Evolutionary conservation across 1,140 invertebrate species (phyloP).

Genomic region (Geopemphigus sp.): DNA sequence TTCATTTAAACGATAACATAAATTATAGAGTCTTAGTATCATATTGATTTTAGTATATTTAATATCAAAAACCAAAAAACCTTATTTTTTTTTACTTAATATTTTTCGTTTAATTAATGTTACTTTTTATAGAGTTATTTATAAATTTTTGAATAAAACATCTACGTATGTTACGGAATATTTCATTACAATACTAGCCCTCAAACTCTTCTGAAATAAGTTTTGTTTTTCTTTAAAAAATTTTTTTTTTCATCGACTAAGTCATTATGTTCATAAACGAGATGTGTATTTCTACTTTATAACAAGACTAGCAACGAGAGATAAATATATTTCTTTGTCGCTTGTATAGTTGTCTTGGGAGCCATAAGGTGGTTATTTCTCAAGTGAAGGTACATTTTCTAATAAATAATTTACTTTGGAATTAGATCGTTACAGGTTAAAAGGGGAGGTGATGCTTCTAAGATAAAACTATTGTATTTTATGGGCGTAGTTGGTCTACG

Average conservation of each 20-base stretch:
- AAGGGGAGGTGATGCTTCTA: too few species aligned
- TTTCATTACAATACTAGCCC: background rate
- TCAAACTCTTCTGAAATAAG: background rate
- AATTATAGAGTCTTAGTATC: too few species aligned
- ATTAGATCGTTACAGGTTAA: background rate
- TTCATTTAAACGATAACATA: too few species aligned
- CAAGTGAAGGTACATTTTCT: background rate
- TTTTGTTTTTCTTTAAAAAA: background rate
- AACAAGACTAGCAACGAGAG: background rate
- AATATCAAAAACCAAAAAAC: too few species aligned
- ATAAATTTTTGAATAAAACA: too few species aligned
- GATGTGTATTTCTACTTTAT: background rate
- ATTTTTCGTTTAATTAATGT: too few species aligned
- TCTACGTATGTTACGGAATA: background rate
- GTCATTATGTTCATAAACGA: background rate
- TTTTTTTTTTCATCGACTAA: constrained; percentile 16
- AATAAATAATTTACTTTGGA: constrained; percentile 8
- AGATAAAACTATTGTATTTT: background rate
- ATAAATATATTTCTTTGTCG: background rate
- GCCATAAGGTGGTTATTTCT: constrained; percentile 17
- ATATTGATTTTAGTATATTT: too few species aligned
- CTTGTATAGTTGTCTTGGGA: constrained; percentile 18
- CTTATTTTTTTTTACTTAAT: too few species aligned
- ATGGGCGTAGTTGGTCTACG: too few species aligned
- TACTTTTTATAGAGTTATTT: too few species aligned